Evolutionary conservation across 2,797 vertebrate genomes (phyloP).

Genomic region (Poecilia velifera): DNA sequence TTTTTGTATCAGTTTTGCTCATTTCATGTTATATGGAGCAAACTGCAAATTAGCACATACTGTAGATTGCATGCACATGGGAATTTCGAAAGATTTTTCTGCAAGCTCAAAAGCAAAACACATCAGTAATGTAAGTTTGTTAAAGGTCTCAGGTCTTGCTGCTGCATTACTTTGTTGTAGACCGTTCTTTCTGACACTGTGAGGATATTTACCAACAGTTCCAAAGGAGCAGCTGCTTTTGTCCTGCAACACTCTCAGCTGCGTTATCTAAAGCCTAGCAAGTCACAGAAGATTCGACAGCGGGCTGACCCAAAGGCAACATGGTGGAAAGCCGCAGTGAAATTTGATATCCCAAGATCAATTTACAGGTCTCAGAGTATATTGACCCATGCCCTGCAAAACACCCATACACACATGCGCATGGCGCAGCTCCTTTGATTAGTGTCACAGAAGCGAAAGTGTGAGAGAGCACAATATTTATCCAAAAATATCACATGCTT

Average conservation of each 20-base stretch:
- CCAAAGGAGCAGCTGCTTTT: conserved; percentile 14
- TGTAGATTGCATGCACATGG: background rate
- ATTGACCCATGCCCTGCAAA: conserved; percentile 28
- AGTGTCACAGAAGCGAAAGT: background rate
- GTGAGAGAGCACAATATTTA: background rate
- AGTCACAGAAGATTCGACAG: conserved; percentile 47
- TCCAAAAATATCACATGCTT: background rate
- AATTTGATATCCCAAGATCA: conserved; percentile 47
- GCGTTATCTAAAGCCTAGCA: conserved; percentile 45
- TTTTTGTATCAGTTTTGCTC: no score
- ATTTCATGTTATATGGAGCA: no score
- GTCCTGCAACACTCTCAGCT: conserved; percentile 30
- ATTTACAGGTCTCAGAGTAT: conserved; percentile 21
- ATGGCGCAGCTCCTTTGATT: background rate
- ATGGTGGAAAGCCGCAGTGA: conserved; percentile 24
- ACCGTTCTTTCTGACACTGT: conserved; percentile 25
- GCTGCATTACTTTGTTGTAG: background rate
- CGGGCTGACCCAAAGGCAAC: conserved; percentile 45
- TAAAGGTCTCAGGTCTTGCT: background rate
- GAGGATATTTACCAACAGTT: conserved; percentile 58
- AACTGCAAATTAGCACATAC: no score
- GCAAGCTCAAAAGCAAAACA: background rate
- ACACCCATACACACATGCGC: background rate
- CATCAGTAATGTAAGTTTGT: background rate
- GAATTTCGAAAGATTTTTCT: background rate